These are phyloP conservation scores for Sialia sialis DNA, from an alignment of 2,113 vertebrate species.

Conservation along the genomic window DNA sequence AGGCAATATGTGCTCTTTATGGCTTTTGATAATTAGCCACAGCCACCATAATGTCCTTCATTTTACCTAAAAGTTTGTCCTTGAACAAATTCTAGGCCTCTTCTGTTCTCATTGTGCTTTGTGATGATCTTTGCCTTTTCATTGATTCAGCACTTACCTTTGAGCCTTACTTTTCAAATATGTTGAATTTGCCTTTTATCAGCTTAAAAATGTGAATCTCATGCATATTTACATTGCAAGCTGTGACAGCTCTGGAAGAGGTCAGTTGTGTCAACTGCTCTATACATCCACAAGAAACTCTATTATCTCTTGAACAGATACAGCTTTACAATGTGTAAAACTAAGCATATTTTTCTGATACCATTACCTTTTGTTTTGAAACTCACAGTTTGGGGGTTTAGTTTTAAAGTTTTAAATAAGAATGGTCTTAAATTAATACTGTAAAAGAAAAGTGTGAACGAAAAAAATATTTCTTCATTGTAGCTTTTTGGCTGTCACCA, in stretches of 20 bases:
- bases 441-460: background rate
- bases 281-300: slow-evolving; percentile 34
- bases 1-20: background rate
- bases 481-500: background rate
- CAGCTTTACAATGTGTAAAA: background rate
- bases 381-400: background rate
- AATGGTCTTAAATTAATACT: background rate
- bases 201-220: slow-evolving; percentile 51
- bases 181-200: slow-evolving; percentile 55
- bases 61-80: slow-evolving; percentile 21
- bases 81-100: background rate
- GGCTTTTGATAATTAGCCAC: background rate
- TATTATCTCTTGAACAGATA: slow-evolving; percentile 14
- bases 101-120: slow-evolving; percentile 10
- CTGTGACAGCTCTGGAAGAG: slow-evolving; percentile 35
- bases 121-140: slow-evolving; percentile 42
- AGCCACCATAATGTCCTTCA: background rate
- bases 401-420: background rate
- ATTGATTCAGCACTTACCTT: slow-evolving; percentile 57
- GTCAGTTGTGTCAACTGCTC: slow-evolving; percentile 34
- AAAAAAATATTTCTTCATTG: background rate
- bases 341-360: slow-evolving; percentile 38
- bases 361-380: background rate
- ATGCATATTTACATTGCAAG: slow-evolving; percentile 36
- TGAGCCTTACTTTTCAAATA: slow-evolving; percentile 48